These are phyloP conservation scores for Tragelaphus eurycerus DNA, from an alignment of 2,797 vertebrate species.

Conservation along the genomic window DNA sequence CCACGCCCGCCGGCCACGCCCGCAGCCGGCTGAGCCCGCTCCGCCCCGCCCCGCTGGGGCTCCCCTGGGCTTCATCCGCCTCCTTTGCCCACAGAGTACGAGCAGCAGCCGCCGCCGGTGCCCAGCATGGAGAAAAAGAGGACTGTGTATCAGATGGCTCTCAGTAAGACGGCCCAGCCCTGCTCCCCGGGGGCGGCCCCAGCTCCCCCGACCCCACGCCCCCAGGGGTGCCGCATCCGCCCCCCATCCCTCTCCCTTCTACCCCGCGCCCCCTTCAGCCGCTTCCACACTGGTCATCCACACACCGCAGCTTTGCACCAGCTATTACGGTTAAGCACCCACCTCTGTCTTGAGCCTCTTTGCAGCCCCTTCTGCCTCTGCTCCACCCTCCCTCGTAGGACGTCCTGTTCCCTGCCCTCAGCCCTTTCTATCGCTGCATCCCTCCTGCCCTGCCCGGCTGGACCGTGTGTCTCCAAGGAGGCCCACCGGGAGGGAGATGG, in stretches of 20 bases:
- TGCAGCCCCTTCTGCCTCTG: background rate
- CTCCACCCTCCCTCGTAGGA: background rate
- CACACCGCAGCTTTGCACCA: too few species aligned
- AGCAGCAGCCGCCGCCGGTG: conserved; percentile 88
- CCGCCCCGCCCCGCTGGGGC: background rate
- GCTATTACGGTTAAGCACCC: background rate
- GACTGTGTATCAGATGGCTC: conserved; percentile 97
- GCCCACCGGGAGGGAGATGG: background rate
- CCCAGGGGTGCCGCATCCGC: background rate
- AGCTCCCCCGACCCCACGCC: background rate
- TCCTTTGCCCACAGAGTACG: conserved; percentile 87
- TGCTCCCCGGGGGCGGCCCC: background rate
- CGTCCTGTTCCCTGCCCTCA: background rate
- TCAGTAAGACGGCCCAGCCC: conserved; percentile 87
- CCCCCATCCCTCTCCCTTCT: background rate
- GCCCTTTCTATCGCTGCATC: background rate
- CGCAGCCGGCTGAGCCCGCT: background rate
- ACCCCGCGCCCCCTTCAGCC: background rate
- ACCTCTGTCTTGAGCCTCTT: background rate
- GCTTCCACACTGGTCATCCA: background rate
- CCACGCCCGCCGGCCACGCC: conserved; percentile 8
- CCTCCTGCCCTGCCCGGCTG: background rate
- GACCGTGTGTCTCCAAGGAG: background rate
- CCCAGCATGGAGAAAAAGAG: conserved; percentile 93
- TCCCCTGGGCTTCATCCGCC: background rate